Evolutionary conservation across 2,797 vertebrate species (phyloP).

Genomic region (Sebastes diploproa): DNA sequence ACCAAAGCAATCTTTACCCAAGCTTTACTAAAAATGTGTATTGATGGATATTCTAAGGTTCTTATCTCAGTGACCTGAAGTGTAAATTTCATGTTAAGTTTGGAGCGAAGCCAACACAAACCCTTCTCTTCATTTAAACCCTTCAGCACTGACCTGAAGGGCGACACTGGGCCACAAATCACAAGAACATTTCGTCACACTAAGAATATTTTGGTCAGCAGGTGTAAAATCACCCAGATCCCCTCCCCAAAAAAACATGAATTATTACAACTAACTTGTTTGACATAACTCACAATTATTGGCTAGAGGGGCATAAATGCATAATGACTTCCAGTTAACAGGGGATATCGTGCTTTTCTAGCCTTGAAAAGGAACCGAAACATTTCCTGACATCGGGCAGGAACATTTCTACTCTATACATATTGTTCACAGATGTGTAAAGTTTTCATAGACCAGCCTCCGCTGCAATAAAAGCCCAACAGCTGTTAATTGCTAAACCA

Average conservation of each 20-base stretch:
- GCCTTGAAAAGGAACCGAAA: conserved; percentile 59
- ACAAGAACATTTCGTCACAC: neutral
- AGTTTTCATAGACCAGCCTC: conserved; percentile 36
- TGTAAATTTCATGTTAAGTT: conserved; percentile 15
- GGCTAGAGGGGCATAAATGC: conserved; percentile 10
- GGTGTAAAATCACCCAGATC: conserved; percentile 44
- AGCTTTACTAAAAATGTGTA: conserved; percentile 20
- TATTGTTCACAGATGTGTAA: conserved; percentile 77
- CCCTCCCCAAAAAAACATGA: neutral
- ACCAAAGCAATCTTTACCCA: conserved; percentile 29
- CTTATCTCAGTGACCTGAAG: conserved; percentile 37
- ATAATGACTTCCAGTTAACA: conserved; percentile 53
- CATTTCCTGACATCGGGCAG: conserved; percentile 58
- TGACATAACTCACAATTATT: conserved; percentile 27
- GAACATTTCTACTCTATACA: conserved; percentile 55
- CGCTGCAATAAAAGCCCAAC: conserved; percentile 52
- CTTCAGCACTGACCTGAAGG: neutral
- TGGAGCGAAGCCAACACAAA: conserved; percentile 10
- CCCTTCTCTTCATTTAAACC: neutral
- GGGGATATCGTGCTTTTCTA: conserved; percentile 39
- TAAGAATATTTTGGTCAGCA: conserved; percentile 19
- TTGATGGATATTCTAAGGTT: conserved; percentile 20
- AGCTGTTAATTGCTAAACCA: conserved; percentile 70
- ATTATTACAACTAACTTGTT: conserved; percentile 37
- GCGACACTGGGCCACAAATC: conserved; percentile 1